Percentiles rank a stretch among this genome's conserved stretches.
These are phyloP conservation scores for Drosophila neonasuta DNA, from an alignment of 2,888 invertebrate genomes.

Conservation along the genomic window DNA sequence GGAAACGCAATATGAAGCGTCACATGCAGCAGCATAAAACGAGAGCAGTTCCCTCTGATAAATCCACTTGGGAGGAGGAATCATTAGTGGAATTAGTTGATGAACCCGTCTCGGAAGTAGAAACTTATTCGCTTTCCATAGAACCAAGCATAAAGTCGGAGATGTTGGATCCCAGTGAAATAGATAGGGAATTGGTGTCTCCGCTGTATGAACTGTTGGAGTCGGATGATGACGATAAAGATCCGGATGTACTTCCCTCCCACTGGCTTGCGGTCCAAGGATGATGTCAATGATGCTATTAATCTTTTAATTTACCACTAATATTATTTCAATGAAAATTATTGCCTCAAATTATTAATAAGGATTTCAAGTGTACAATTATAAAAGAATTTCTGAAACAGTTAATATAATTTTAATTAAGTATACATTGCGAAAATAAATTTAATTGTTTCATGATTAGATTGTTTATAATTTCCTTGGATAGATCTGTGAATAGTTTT, in stretches of 20 bases:
- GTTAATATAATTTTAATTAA: not conserved
- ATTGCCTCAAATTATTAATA: not conserved
- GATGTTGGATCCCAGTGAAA: not conserved
- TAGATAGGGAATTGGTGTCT: not conserved
- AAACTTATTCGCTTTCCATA: constrained; percentile 6
- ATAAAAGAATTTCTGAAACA: not conserved
- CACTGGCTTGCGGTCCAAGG: constrained; percentile 28
- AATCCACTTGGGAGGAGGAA: not conserved
- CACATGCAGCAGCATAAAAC: constrained; percentile 39
- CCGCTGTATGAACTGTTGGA: not conserved
- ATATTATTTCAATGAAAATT: not conserved
- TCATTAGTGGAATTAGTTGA: not conserved
- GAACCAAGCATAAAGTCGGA: not conserved
- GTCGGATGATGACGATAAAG: constrained; percentile 2
- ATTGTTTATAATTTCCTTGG: no score
- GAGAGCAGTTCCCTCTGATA: not conserved
- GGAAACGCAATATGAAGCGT: constrained; percentile 43
- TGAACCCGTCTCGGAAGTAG: not conserved
- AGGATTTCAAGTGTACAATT: not conserved
- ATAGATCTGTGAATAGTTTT: no score
- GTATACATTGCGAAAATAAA: not conserved
- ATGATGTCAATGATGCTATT: not conserved
- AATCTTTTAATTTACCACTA: not conserved
- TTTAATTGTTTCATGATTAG: not conserved
- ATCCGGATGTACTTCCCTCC: constrained; percentile 33